Conservation (phyloP, 2,797 vertebrate genomes). For the Onychomys torridus region DNA sequence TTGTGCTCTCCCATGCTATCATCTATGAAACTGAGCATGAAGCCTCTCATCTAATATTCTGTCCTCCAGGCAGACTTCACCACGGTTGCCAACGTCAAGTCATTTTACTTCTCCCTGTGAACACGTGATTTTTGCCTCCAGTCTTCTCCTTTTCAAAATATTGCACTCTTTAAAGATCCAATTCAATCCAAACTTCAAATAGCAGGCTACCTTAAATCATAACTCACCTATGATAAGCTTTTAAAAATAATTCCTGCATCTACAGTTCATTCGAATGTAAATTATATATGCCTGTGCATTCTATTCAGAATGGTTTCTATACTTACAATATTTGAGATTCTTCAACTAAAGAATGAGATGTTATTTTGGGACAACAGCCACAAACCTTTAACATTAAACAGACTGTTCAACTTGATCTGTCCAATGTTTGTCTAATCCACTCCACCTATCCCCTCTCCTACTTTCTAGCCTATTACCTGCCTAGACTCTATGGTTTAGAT, state of each 20-base stretch:
- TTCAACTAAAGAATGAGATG: constrained; percentile 12
- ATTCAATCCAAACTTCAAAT: neutral
- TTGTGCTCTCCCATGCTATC: neutral
- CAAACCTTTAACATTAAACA: neutral
- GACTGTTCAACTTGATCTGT: neutral
- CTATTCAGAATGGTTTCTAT: constrained; percentile 21
- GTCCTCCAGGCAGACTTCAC: neutral
- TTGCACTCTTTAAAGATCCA: neutral
- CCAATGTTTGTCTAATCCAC: neutral
- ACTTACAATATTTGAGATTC: neutral
- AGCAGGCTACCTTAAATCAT: neutral
- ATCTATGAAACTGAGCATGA: neutral
- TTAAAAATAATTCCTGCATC: neutral
- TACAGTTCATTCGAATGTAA: constrained; percentile 15
- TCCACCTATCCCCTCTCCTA: neutral
- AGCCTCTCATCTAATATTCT: neutral
- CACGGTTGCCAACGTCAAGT: neutral
- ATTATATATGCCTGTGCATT: neutral
- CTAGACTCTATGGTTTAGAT: neutral
- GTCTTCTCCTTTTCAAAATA: neutral
- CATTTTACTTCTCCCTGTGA: neutral
- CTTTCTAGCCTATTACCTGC: neutral
- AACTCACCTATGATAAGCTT: neutral
- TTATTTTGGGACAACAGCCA: constrained; percentile 1
- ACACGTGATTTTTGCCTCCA: neutral